Conservation (phyloP, 2,888 invertebrate genomes). For the Drosophila longiperda region DNA sequence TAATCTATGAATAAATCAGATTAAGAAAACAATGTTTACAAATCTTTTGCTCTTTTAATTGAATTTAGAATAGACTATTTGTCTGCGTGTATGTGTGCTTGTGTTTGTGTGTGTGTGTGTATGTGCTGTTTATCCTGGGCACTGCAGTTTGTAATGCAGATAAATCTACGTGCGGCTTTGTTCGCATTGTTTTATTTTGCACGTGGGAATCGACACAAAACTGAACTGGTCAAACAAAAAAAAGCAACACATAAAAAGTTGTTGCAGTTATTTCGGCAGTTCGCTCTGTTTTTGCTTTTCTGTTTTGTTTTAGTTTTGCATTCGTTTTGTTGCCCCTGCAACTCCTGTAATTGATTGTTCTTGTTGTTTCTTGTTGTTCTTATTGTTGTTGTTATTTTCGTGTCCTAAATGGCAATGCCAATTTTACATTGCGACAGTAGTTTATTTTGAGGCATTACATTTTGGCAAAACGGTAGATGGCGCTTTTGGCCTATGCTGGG, state of each 20-base stretch:
- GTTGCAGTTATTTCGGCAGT: constrained; percentile 49
- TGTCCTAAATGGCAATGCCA: constrained; percentile 65
- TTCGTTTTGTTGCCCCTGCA: constrained; percentile 20
- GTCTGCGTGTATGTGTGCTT: constrained; percentile 19
- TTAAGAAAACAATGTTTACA: not conserved
- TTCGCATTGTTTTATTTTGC: constrained; percentile 73
- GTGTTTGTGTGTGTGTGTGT: constrained; percentile 16
- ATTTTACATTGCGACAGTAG: constrained; percentile 65
- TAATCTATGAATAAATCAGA: not conserved
- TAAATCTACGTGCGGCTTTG: constrained; percentile 66
- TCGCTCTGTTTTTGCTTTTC: constrained; percentile 27
- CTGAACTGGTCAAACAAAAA: constrained; percentile 45
- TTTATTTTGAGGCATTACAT: constrained; percentile 48
- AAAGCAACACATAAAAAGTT: constrained; percentile 7
- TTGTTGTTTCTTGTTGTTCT: constrained; percentile 30
- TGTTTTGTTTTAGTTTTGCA: constrained; percentile 38
- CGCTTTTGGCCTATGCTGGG: constrained; percentile 10
- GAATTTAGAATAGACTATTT: not conserved
- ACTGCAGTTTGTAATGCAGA: constrained; percentile 63
- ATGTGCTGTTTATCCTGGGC: constrained; percentile 52
- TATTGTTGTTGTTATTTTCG: constrained; percentile 26
- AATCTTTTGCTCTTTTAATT: not conserved
- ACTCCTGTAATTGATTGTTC: constrained; percentile 54
- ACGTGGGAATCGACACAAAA: constrained; percentile 69
- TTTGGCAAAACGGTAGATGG: constrained; percentile 24